Percentiles rank a stretch among this genome's conserved stretches.
These are phyloP conservation scores for Isaurus tuberculatus DNA, from an alignment of 92 coral and sea anemone genomes.

Conservation along the genomic window DNA sequence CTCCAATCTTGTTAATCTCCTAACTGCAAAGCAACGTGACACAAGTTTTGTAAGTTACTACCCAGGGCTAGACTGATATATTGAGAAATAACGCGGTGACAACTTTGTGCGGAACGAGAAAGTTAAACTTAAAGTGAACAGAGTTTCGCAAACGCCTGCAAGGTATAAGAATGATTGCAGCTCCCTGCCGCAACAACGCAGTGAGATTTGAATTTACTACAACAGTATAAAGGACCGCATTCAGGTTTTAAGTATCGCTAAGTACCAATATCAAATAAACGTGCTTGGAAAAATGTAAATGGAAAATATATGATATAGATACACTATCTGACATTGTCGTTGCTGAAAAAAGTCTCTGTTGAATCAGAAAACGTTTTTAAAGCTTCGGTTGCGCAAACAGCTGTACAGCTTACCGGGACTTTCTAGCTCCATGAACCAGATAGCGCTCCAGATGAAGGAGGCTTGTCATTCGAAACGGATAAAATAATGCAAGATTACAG, in stretches of 20 bases:
- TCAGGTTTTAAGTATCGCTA: constrained; percentile 1
- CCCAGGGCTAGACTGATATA: not conserved
- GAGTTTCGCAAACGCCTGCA: constrained; percentile 28
- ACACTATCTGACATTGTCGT: not conserved
- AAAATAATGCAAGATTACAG: constrained; percentile 5
- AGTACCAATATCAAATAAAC: constrained; percentile 40
- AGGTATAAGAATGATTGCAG: not conserved
- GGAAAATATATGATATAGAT: constrained; percentile 17
- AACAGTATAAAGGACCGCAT: constrained; percentile 18
- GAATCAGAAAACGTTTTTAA: not conserved
- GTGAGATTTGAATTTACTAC: constrained; percentile 20
- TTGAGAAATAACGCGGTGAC: not conserved
- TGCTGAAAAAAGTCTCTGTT: not conserved
- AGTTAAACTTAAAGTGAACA: constrained; percentile 30
- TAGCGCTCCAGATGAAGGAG: not conserved
- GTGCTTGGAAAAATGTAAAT: constrained; percentile 4
- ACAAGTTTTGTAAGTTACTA: constrained; percentile 29
- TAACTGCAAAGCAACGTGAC: constrained; percentile 40
- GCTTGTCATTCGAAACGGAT: constrained; percentile 22
- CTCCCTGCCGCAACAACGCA: constrained; percentile 29
- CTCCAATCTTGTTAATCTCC: constrained; percentile 30
- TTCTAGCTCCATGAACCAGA: constrained; percentile 16
- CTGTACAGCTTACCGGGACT: constrained; percentile 24
- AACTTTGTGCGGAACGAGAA: not conserved
- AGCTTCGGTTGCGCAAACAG: constrained; percentile 29